Evolutionary conservation across 1,140 invertebrate species (phyloP).

Genomic region (Pemphigus obesinymphae): DNA sequence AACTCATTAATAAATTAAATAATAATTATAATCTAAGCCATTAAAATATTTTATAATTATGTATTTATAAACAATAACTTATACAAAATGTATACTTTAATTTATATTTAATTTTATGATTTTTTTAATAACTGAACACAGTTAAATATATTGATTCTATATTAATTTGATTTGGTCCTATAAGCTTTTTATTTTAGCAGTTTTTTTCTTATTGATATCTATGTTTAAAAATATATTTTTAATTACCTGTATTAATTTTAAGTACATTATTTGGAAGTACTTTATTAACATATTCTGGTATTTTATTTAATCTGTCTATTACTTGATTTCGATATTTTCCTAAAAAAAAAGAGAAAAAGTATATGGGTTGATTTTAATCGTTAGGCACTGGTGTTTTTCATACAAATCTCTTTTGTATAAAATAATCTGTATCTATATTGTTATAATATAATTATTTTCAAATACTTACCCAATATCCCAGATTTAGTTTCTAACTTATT

Average conservation of each 20-base stretch:
- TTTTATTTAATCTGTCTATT: constrained; percentile 51
- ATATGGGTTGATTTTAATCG: too few relatives aligned
- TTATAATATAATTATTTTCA: too few relatives aligned
- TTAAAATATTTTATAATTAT: background rate
- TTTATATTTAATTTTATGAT: too few relatives aligned
- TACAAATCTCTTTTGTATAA: too few relatives aligned
- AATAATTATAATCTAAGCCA: background rate
- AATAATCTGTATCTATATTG: too few relatives aligned
- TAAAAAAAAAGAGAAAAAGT: too few relatives aligned
- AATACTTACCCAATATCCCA: constrained; percentile 55
- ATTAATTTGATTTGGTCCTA: background rate
- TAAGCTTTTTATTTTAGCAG: background rate
- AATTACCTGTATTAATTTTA: constrained; percentile 44
- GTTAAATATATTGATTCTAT: background rate
- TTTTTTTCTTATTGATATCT: too few relatives aligned
- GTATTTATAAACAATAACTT: background rate
- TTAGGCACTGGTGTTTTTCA: too few relatives aligned
- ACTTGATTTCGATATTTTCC: constrained; percentile 55
- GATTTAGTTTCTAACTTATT: constrained; percentile 64
- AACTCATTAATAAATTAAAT: background rate
- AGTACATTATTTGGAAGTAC: constrained; percentile 52
- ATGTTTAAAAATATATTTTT: background rate
- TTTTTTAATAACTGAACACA: too few relatives aligned
- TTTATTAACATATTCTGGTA: constrained; percentile 58
- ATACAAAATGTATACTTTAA: background rate